Percentiles rank a stretch among this genome's conserved stretches.
These are phyloP conservation scores for Macrotis lagotis DNA, from an alignment of 2,113 vertebrate genomes.

Conservation along the genomic window DNA sequence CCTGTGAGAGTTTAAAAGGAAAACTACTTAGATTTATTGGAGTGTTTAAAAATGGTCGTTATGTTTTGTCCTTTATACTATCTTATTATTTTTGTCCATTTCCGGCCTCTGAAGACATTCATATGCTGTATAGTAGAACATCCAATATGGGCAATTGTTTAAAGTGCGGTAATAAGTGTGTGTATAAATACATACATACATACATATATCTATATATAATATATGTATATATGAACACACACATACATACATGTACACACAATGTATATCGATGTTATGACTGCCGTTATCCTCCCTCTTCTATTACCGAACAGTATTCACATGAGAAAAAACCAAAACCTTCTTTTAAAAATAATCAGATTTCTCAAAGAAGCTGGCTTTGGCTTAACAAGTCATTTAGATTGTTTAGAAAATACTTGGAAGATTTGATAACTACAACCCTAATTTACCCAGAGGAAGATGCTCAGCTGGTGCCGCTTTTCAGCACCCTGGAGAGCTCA, in stretches of 20 bases:
- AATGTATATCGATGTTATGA: neutral
- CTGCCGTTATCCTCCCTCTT: neutral
- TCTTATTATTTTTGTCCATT: slow-evolving; percentile 26
- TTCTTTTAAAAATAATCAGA: slow-evolving; percentile 43
- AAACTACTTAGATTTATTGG: slow-evolving; percentile 31
- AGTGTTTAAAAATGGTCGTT: neutral
- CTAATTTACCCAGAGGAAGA: neutral
- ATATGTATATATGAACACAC: neutral
- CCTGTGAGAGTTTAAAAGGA: neutral
- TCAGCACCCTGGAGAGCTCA: slow-evolving; percentile 79
- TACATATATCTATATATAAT: neutral
- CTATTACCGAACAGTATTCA: neutral
- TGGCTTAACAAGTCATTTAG: slow-evolving; percentile 6
- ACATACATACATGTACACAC: neutral
- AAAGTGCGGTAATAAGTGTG: neutral
- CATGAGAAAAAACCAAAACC: slow-evolving; percentile 13
- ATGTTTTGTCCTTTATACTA: neutral
- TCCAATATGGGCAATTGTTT: neutral
- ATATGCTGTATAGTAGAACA: slow-evolving; percentile 16
- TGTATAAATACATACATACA: neutral
- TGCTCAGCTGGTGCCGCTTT: neutral
- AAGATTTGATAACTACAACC: slow-evolving; percentile 19
- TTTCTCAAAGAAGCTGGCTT: slow-evolving; percentile 45
- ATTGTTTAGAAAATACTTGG: neutral
- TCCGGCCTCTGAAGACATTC: slow-evolving; percentile 29